phyloP scores from a whole-genome alignment of 2,113 vertebrate genomes.

The Vidua macroura region DNA sequence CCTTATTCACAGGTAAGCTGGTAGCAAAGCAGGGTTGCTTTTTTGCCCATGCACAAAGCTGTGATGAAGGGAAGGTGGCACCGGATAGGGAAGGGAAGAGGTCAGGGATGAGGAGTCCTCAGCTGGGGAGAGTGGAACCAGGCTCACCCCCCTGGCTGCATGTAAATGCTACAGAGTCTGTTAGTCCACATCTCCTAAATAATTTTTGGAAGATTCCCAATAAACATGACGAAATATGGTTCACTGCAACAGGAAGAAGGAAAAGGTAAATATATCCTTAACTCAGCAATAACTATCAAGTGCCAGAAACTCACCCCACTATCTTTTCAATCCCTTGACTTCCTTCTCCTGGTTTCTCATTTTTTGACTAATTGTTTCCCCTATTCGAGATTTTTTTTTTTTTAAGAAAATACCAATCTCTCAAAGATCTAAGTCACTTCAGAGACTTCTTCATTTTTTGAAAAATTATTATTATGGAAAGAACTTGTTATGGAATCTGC shows the following conservation, averaged over 20 bases:
- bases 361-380: background rate
- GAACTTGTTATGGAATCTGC: background rate
- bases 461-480: background rate
- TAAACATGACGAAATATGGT: background rate
- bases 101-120: background rate
- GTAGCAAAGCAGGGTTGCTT: background rate
- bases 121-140: background rate
- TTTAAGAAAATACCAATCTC: background rate
- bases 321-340: background rate
- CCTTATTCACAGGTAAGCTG: slow-evolving; percentile 8
- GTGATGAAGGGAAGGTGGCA: background rate
- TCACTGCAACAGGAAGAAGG: background rate
- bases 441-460: background rate
- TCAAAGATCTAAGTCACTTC: background rate
- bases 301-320: background rate
- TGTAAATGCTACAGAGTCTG: background rate
- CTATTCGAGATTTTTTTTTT: background rate
- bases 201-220: background rate
- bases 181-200: background rate
- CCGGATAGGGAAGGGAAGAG: background rate
- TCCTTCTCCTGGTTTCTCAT: background rate
- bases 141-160: background rate
- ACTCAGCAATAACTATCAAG: background rate
- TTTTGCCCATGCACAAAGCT: background rate
- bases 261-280: background rate